Conservation (phyloP, 2,797 vertebrate genomes). For the Danionella dracula region DNA sequence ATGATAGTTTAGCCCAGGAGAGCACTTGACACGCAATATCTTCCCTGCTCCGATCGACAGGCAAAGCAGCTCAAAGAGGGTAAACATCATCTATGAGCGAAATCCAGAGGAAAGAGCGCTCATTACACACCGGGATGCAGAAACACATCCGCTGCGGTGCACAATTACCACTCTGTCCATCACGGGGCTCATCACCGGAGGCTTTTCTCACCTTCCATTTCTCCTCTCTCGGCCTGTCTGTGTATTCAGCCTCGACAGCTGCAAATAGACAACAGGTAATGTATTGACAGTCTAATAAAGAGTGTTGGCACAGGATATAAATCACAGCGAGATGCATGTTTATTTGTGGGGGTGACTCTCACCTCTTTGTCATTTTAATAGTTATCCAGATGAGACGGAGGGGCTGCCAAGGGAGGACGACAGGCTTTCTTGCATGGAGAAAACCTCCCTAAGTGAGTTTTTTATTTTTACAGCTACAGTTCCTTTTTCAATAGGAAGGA, state of each 20-base stretch:
- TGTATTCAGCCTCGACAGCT: conserved; percentile 33
- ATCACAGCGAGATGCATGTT: conserved; percentile 1
- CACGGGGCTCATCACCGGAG: conserved; percentile 22
- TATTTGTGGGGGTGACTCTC: conserved; percentile 22
- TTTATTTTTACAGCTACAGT: background rate
- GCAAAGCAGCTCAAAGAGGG: conserved; percentile 46
- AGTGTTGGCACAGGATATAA: conserved; percentile 14
- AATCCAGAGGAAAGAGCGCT: conserved; percentile 12
- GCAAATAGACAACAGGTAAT: conserved; percentile 44
- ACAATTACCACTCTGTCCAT: conserved; percentile 47
- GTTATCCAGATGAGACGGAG: conserved; percentile 11
- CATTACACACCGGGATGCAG: conserved; percentile 28
- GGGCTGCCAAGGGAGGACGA: conserved; percentile 5
- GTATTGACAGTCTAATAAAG: conserved; percentile 35
- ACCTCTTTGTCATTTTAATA: conserved; percentile 30
- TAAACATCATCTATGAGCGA: conserved; percentile 40
- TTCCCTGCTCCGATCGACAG: conserved; percentile 67
- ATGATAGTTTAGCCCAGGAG: conserved; percentile 79
- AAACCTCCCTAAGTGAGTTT: background rate
- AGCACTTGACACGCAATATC: conserved; percentile 77
- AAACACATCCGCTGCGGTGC: conserved; percentile 13
- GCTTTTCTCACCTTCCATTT: conserved; percentile 26
- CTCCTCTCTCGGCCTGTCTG: conserved; percentile 23
- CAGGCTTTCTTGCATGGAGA: background rate
- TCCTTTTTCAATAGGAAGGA: too few species aligned